Conservation (phyloP, 2,797 vertebrate species). For the Peromyscus aztecus region DNA sequence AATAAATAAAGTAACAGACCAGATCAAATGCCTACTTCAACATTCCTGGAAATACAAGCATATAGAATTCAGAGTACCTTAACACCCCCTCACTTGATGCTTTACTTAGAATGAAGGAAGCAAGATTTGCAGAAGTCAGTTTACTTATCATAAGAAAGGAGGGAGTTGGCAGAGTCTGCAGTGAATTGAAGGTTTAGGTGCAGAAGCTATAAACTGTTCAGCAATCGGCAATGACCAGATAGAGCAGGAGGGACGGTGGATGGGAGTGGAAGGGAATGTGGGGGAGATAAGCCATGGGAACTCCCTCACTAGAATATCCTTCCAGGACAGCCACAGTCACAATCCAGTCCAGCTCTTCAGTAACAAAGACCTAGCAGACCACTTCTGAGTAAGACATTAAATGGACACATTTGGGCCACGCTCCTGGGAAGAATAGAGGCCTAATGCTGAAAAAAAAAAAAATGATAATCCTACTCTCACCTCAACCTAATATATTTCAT, state of each 20-base stretch:
- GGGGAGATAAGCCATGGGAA: background rate
- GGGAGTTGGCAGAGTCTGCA: background rate
- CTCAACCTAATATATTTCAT: background rate
- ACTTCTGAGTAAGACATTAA: background rate
- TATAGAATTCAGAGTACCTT: constrained; percentile 3
- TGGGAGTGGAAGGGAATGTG: background rate
- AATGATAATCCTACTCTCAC: background rate
- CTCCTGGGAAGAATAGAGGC: constrained; percentile 27
- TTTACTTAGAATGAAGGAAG: constrained; percentile 1
- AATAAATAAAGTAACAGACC: constrained; percentile 45
- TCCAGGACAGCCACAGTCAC: background rate
- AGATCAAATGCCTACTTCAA: background rate
- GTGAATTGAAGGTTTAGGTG: background rate
- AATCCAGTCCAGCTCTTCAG: background rate
- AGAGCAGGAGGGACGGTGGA: background rate
- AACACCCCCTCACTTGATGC: background rate
- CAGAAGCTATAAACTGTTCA: background rate
- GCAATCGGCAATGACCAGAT: background rate
- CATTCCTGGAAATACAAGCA: constrained; percentile 31
- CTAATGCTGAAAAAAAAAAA: constrained; percentile 12
- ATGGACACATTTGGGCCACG: background rate
- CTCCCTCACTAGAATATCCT: background rate
- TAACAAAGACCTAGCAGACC: background rate
- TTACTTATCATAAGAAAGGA: constrained; percentile 3
- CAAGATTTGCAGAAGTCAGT: background rate